Evolutionary conservation across 2,113 vertebrate species (phyloP).

Genomic region (Rattus norvegicus): GRCr8 NC_086022.1:175342501-175343000

Average conservation of each 20-base stretch:
- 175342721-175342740: constrained; percentile 55
- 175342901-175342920: not conserved
- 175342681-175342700: constrained; percentile 49
- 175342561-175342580: not conserved
- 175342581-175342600: constrained; percentile 32
- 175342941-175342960: no score
- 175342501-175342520: not conserved
- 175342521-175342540: not conserved
- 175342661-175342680: constrained; percentile 38
- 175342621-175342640: constrained; percentile 17
- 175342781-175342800: constrained; percentile 37
- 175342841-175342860: not conserved
- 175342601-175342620: not conserved
- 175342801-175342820: constrained; percentile 16
- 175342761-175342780: constrained; percentile 35
- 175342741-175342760: constrained; percentile 42
- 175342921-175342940: no score
- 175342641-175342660: not conserved
- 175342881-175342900: not conserved
- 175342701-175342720: constrained; percentile 40
- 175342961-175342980: not conserved
- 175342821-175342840: not conserved
- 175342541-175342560: not conserved
- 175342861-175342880: not conserved
- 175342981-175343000: constrained; percentile 15